Evolutionary conservation across 2,113 vertebrate genomes (phyloP), one percentile per base, ranked within the genome.

Genomic region (Amia ocellicauda): DNA sequence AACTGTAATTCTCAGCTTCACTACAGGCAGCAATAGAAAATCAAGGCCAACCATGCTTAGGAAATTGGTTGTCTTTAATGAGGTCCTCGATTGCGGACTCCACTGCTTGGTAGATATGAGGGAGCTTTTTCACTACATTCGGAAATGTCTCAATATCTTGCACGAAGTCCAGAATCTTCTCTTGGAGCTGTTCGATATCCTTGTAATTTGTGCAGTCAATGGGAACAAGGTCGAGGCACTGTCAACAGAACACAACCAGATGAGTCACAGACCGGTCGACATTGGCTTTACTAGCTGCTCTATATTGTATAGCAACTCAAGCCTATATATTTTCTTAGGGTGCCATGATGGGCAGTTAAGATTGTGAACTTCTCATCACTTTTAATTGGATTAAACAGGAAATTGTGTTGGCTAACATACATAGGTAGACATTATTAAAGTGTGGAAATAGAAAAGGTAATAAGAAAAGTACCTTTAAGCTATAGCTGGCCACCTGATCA

Each of bases 81-180:
- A 73, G 63, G 0, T 13, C 69, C 13, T 71, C 16, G 0, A 86
- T 78, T 52, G 74, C 70, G 10, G 66, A 63, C 72, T 83, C 88
- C 57, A 87, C 83, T 31, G 71, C 66, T 52, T 74, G 72, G 64
- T 82, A 87, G 54, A 76, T 0, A 0, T 68, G 64, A 0, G 75
- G 88, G 27, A 89, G 78, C 59, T 80, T 83, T 58, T 79, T 63
- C 36, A 81, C 7, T 0, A 76, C 68, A 60, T 80, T 81, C 0
- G 83, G 86, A 65, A 88, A 88, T 43, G 73, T 73, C 20, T 78
- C 63, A 61, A 80, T 75, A 1, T 81, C 74, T 60, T 64, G 75
- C 51, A 81, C 78, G 0, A 77, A 55, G 14, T 63, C 17, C 66
- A 82, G 42, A 64, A 87, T 80, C 20, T 59, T 16, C 2, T 49